A percentile compares a stretch with the other conserved stretches of the same genome.
Conservation (phyloP, 1,140 invertebrate species). For the Eueides isabella region DNA sequence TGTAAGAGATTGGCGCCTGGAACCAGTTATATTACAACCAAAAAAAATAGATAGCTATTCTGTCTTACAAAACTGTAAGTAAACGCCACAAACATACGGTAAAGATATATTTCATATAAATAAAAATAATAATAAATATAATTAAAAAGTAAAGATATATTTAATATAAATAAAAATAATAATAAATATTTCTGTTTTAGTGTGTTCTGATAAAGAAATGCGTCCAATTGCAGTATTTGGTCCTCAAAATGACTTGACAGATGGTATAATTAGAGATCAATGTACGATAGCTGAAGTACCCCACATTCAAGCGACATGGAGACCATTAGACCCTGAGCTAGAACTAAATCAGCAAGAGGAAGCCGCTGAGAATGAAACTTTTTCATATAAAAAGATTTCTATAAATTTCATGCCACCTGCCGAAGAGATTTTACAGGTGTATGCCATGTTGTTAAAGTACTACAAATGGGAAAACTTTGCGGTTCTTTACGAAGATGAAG, state of each 20-base stretch:
- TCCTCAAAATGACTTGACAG: slow-evolving; percentile 84
- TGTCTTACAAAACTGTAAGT: slow-evolving; percentile 63
- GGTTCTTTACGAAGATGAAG: slow-evolving; percentile 83
- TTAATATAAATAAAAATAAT: not conserved
- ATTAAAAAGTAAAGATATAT: not conserved
- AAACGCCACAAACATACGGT: not conserved
- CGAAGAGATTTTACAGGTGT: slow-evolving; percentile 84
- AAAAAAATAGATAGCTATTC: slow-evolving; percentile 61
- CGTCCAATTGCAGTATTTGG: slow-evolving; percentile 87
- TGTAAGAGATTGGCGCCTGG: slow-evolving; percentile 49
- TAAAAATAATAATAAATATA: not conserved
- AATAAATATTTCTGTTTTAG: slow-evolving; percentile 62
- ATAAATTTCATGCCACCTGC: slow-evolving; percentile 89
- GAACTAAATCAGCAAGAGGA: slow-evolving; percentile 36
- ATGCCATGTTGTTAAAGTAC: slow-evolving; percentile 85
- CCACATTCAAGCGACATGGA: slow-evolving; percentile 88
- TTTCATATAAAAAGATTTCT: slow-evolving; percentile 61
- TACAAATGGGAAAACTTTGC: slow-evolving; percentile 89
- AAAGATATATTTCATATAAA: too few relatives aligned
- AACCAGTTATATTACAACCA: slow-evolving; percentile 52
- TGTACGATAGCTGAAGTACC: slow-evolving; percentile 87
- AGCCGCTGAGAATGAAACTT: slow-evolving; percentile 32
- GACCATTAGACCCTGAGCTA: slow-evolving; percentile 75
- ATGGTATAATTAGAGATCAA: slow-evolving; percentile 87
- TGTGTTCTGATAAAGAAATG: slow-evolving; percentile 85